These are phyloP conservation scores for Platanista minor DNA, from an alignment of 2,113 vertebrate species.

Conservation along the genomic window DNA sequence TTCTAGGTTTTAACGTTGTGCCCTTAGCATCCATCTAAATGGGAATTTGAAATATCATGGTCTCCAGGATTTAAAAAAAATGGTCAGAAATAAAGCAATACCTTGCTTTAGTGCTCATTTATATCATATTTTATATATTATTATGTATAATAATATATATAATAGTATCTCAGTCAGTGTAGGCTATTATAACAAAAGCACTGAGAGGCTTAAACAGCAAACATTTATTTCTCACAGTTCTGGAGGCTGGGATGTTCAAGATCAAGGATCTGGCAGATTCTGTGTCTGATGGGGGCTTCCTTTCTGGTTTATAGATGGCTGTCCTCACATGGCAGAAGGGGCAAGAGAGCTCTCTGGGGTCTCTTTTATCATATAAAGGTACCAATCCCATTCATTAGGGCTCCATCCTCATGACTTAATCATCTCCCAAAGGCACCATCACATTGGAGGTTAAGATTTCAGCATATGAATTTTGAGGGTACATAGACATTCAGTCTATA, in stretches of 20 bases:
- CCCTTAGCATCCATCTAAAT: neutral
- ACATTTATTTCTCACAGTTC: neutral
- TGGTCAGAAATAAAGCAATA: neutral
- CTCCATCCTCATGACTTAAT: neutral
- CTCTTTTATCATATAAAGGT: neutral
- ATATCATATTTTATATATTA: neutral
- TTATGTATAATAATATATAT: neutral
- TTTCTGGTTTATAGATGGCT: neutral
- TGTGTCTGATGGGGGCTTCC: neutral
- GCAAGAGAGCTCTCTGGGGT: neutral
- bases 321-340: neutral
- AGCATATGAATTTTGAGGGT: neutral
- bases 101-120: neutral
- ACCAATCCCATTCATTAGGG: neutral
- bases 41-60: neutral
- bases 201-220: neutral
- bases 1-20: neutral
- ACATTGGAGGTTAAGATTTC: neutral
- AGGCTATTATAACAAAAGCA: neutral
- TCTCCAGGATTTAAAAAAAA: neutral
- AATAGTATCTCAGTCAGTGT: neutral
- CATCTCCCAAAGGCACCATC: neutral
- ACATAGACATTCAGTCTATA: neutral
- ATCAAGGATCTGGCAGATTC: neutral
- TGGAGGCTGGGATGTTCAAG: neutral